Evolutionary conservation across 2,888 invertebrate genomes (phyloP).

Genomic region (Eilema depressum): DNA sequence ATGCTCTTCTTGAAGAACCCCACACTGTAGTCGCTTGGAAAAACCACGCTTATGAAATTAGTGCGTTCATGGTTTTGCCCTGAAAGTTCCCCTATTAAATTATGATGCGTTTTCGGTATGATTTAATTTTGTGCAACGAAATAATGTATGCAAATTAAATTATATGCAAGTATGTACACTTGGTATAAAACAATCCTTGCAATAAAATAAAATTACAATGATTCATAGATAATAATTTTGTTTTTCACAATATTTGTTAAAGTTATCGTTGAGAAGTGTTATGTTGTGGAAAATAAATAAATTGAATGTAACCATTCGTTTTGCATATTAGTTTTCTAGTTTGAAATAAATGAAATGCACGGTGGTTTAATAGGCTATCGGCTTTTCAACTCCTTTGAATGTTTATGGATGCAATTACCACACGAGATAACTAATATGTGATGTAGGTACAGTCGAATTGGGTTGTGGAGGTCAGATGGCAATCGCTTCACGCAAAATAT

Average conservation of each 20-base stretch:
- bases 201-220: not conserved
- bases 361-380: not conserved
- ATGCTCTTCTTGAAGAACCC: no score
- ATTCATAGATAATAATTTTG: not conserved
- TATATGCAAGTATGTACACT: no score
- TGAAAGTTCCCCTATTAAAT: not conserved
- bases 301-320: not conserved
- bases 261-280: not conserved
- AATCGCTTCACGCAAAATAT: no score
- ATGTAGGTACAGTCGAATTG: no score
- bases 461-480: no score
- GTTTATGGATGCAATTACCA: no score
- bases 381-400: not conserved
- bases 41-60: no score
- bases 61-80: no score
- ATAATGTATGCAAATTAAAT: no score
- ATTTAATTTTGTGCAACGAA: not conserved
- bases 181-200: no score
- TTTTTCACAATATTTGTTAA: not conserved
- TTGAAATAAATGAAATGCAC: not conserved
- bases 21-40: no score
- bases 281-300: not conserved
- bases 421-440: no score
- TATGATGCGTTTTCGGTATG: not conserved
- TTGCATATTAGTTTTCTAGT: not conserved